Conservation (phyloP, 2,888 invertebrate species). For the Zele albiditarsus region DNA sequence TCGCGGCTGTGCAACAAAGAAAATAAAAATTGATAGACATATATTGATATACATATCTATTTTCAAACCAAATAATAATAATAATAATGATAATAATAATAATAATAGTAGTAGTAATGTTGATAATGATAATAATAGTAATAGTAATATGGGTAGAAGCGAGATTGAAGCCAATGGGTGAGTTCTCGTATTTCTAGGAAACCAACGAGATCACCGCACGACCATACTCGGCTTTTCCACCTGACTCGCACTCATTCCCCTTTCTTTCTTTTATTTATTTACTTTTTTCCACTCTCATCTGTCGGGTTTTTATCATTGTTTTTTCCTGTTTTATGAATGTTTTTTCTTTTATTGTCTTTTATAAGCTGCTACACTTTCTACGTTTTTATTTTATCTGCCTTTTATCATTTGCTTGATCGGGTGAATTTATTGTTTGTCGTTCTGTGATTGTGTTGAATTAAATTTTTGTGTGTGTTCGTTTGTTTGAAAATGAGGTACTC, state of each 20-base stretch:
- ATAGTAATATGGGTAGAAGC: neutral
- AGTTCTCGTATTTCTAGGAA: slow-evolving; percentile 17
- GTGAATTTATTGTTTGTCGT: neutral
- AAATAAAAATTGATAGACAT: slow-evolving; percentile 23
- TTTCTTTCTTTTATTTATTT: neutral
- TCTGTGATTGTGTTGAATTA: too few species aligned
- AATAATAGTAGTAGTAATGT: too few species aligned
- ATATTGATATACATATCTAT: neutral
- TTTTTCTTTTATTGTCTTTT: neutral
- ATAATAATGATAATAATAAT: slow-evolving; percentile 12
- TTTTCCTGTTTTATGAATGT: neutral
- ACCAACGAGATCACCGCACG: neutral
- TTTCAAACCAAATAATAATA: neutral
- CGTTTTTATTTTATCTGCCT: too few species aligned
- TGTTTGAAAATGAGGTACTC: too few species aligned
- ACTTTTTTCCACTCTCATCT: neutral
- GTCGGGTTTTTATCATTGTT: neutral
- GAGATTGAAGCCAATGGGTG: neutral
- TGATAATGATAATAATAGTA: neutral
- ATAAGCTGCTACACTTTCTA: neutral
- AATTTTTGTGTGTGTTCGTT: too few species aligned
- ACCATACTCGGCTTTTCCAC: slow-evolving; percentile 24
- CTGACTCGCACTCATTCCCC: slow-evolving; percentile 5
- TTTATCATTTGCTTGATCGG: neutral
- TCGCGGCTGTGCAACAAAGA: slow-evolving; percentile 27